Percentiles rank a stretch among this genome's conserved stretches.
These are phyloP conservation scores for Cyprinodon diabolis DNA, from an alignment of 2,797 vertebrate species.

Conservation along the genomic window DNA sequence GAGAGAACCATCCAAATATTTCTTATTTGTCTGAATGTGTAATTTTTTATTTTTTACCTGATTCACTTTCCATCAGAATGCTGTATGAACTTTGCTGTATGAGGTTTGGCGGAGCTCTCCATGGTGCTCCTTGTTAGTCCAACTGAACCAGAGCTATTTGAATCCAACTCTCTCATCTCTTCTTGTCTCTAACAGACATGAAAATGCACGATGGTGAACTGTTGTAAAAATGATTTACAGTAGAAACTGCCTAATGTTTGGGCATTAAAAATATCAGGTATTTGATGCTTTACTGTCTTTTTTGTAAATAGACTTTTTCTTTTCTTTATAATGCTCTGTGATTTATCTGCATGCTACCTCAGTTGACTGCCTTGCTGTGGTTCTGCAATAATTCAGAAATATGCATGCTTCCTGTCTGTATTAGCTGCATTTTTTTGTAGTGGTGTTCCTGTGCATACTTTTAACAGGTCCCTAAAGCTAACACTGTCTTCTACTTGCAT, in stretches of 20 bases:
- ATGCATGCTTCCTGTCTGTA: constrained; percentile 65
- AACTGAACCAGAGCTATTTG: constrained; percentile 54
- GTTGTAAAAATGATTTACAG: constrained; percentile 51
- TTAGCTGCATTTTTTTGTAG: constrained; percentile 24
- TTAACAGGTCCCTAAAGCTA: constrained; percentile 15
- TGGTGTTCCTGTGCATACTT: constrained; percentile 30
- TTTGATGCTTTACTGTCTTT: constrained; percentile 35
- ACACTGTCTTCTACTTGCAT: constrained; percentile 22
- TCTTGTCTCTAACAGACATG: constrained; percentile 59
- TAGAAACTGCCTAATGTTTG: constrained; percentile 60
- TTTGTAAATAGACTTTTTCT: constrained; percentile 58
- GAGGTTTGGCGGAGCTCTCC: constrained; percentile 30
- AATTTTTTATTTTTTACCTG: background rate
- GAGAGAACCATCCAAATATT: background rate
- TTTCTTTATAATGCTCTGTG: constrained; percentile 25
- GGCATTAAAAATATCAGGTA: constrained; percentile 72
- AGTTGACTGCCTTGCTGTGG: constrained; percentile 46
- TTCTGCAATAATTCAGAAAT: constrained; percentile 42
- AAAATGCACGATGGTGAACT: constrained; percentile 71
- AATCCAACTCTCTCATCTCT: constrained; percentile 66
- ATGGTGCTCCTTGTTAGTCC: constrained; percentile 35
- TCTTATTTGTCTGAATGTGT: constrained; percentile 1
- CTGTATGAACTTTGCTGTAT: constrained; percentile 7
- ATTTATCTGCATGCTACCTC: constrained; percentile 72
- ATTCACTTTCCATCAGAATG: background rate